A percentile compares a stretch with the other conserved stretches of the same genome.
phyloP scores from a whole-genome alignment of 1,140 invertebrate species.

The Trachelipus rathkii region DNA sequence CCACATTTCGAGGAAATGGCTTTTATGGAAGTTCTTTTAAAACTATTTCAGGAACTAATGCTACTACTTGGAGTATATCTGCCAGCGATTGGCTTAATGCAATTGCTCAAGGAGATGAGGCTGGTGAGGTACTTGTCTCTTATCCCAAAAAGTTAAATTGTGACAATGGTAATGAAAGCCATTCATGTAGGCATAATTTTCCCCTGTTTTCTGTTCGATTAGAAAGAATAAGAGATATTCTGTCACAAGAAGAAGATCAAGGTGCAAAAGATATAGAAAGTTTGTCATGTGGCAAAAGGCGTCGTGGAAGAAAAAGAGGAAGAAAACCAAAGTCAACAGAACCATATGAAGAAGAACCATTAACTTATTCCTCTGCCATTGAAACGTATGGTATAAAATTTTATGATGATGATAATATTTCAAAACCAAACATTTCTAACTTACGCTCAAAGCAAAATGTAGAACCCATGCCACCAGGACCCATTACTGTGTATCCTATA shows the following conservation, averaged over 20 bases:
- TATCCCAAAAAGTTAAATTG: conserved; percentile 52
- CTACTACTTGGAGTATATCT: conserved; percentile 41
- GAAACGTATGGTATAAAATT: conserved; percentile 28
- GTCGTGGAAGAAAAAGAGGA: too few species aligned
- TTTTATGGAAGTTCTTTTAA: conserved; percentile 50
- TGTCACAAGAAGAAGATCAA: neutral
- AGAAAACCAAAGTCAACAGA: too few species aligned
- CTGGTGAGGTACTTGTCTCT: conserved; percentile 52
- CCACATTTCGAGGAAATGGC: conserved; percentile 50
- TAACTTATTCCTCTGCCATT: neutral
- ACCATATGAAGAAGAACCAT: neutral
- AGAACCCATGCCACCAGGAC: conserved; percentile 30
- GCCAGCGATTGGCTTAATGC: conserved; percentile 50
- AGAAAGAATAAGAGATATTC: neutral
- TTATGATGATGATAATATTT: conserved; percentile 32
- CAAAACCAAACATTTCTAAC: neutral
- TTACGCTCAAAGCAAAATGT: conserved; percentile 7
- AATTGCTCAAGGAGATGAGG: conserved; percentile 51
- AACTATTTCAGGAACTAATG: conserved; percentile 48
- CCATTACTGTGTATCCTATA: conserved; percentile 31
- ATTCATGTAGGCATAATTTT: conserved; percentile 27
- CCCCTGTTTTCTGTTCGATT: conserved; percentile 26
- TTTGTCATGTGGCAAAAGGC: too few species aligned
- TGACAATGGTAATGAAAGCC: conserved; percentile 48
- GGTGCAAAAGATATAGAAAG: too few species aligned